A percentile compares a stretch with the other conserved stretches of the same genome.
Conservation (phyloP, 2,113 vertebrate genomes). For the Gorsachius goisagi region DNA sequence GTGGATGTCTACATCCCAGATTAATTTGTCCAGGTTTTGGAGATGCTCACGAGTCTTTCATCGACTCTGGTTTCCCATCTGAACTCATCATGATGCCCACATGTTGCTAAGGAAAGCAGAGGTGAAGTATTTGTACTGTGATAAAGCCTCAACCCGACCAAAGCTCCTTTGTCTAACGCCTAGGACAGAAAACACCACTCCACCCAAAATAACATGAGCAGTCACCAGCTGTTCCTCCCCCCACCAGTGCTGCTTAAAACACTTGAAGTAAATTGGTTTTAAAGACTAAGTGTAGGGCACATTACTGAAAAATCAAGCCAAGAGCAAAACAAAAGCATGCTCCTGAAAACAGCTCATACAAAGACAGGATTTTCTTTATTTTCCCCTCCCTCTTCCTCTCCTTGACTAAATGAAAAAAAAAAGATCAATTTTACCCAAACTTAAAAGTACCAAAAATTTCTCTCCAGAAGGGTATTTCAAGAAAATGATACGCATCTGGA, state of each 20-base stretch:
- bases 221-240: background rate
- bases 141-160: background rate
- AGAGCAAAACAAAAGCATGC: background rate
- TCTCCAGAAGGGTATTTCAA: conserved; percentile 17
- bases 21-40: background rate
- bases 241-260: background rate
- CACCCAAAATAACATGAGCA: background rate
- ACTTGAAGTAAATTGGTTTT: background rate
- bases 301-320: background rate
- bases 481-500: conserved; percentile 21
- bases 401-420: background rate
- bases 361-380: background rate
- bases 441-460: background rate
- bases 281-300: background rate
- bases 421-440: background rate
- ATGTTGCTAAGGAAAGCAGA: background rate
- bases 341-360: background rate
- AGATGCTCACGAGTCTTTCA: background rate
- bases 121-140: background rate
- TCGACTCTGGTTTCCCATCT: background rate
- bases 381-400: background rate
- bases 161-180: background rate
- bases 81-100: background rate
- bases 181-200: background rate
- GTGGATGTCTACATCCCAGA: background rate